Percentiles rank a stretch among this genome's conserved stretches.
Evolutionary conservation across 2,113 vertebrate genomes (phyloP).

Genomic region (Cebidichthys violaceus): DNA sequence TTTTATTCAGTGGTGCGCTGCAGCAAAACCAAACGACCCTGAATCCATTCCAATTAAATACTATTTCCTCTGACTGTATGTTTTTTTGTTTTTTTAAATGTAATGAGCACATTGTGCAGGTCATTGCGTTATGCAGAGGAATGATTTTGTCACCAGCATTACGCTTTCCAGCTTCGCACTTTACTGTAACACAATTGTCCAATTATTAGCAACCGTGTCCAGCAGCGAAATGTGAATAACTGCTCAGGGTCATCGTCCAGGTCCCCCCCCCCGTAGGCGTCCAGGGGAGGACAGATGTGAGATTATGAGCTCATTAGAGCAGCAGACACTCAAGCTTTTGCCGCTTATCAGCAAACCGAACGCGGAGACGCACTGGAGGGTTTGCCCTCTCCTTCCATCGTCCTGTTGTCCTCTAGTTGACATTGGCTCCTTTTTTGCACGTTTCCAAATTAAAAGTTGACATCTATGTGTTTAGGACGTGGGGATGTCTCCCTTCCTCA

Average conservation of each 20-base stretch:
- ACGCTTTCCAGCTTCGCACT: not conserved
- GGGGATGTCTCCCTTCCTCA: not conserved
- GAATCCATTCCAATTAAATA: not conserved
- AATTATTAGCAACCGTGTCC: slow-evolving; percentile 12
- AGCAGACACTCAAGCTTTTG: slow-evolving; percentile 7
- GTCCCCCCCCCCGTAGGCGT: slow-evolving; percentile 9
- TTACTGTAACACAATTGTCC: not conserved
- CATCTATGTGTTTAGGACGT: not conserved
- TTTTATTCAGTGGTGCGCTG: not conserved
- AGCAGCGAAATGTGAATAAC: slow-evolving; percentile 33
- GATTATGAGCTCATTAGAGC: slow-evolving; percentile 60
- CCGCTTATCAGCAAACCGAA: slow-evolving; percentile 23
- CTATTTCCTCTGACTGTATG: not conserved
- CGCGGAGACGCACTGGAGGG: not conserved
- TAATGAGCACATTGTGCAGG: not conserved
- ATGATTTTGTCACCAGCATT: not conserved
- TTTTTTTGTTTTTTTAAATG: not conserved
- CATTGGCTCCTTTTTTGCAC: slow-evolving; percentile 27
- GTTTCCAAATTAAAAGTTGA: not conserved
- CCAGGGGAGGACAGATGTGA: slow-evolving; percentile 6
- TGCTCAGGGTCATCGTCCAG: slow-evolving; percentile 12
- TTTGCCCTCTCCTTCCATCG: not conserved
- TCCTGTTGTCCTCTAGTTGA: slow-evolving; percentile 36
- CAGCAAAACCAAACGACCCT: slow-evolving; percentile 20
- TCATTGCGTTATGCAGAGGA: not conserved